Evolutionary conservation across 2,797 vertebrate genomes (phyloP).

Genomic region (Pseudopleuronectes americanus): DNA sequence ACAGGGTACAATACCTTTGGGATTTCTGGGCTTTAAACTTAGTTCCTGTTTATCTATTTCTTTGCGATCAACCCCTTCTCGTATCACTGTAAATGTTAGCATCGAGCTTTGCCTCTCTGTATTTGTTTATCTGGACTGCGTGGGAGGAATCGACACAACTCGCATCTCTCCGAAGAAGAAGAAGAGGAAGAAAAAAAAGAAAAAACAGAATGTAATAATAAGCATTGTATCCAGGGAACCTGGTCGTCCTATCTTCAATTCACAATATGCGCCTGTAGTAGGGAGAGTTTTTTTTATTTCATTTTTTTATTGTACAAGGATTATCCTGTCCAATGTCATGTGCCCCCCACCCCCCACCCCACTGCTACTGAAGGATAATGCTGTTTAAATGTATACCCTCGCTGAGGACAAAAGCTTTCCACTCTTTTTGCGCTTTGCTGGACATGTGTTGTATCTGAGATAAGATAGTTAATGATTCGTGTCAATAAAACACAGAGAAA

Average conservation of each 20-base stretch:
- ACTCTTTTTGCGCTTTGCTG: constrained; percentile 91
- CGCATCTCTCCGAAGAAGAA: constrained; percentile 60
- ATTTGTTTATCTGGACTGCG: constrained; percentile 84
- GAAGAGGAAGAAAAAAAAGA: constrained; percentile 30
- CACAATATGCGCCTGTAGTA: constrained; percentile 59
- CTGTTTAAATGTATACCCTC: constrained; percentile 78
- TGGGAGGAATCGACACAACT: constrained; percentile 82
- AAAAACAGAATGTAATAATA: constrained; percentile 68
- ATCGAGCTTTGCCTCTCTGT: constrained; percentile 81
- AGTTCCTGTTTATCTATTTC: constrained; percentile 55
- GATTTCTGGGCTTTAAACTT: constrained; percentile 53
- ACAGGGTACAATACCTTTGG: constrained; percentile 48
- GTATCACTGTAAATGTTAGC: constrained; percentile 79
- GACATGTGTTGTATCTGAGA: constrained; percentile 89
- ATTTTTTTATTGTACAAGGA: constrained; percentile 30
- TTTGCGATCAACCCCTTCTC: constrained; percentile 66
- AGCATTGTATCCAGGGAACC: constrained; percentile 79
- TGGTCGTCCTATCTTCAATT: constrained; percentile 74
- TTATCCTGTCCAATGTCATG: constrained; percentile 63
- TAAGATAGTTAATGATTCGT: constrained; percentile 89
- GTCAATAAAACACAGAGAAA: constrained; percentile 86
- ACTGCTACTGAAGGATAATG: constrained; percentile 72
- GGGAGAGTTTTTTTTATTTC: constrained; percentile 15
- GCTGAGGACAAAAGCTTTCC: constrained; percentile 86
- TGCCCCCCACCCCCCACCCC: constrained; percentile 10